Evolutionary conservation across 2,797 vertebrate genomes (phyloP), one percentile per base, ranked within the genome.

Genomic region (Lepus oiostolus): DNA sequence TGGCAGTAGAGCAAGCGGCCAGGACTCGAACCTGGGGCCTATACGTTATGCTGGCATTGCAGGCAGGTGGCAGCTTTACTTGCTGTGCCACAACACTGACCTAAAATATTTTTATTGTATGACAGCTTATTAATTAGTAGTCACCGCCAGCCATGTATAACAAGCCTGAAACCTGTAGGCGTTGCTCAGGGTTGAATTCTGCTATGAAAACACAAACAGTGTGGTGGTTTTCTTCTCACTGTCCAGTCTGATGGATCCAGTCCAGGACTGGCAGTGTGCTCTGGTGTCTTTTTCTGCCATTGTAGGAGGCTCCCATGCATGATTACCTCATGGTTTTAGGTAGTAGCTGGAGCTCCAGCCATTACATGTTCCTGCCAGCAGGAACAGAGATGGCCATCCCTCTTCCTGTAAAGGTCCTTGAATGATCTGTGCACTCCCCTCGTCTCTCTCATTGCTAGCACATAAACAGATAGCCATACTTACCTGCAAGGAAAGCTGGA

Each of bases 201-300:
- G 22, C 50, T 16, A 0, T 86, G 38, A 79, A 5, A 24, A 50
- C 5, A 1, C 22, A 21, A 1, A 8, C n/a, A 28, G 1, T 2
- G 5, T 2, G 32, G 19, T 21, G 1, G 52, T 50, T 52, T 26
- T 62, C 4, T 50, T 85, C 67, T 28, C 30, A 21, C 68, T 6
- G 54, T 67, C 11, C 68, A 62, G 32, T 24, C 74, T 52, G 26
- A 9, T 0, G 0, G 42, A 50, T 28, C 47, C 10, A 0, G 0
- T 8, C 63, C 17, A 1, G 1, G 47, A 5, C 28, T n/a, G 22
- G n/a, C 67, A 0, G 11, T 12, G n/a, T 32, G 9, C 13, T 32
- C 24, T 12, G 2, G 32, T 0, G 1, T 24, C 35, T 35, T 50
- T 79, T 17, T 52, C 52, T 76, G 50, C 50, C 7, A 4, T 32